Conservation (phyloP, 2,113 vertebrate genomes). For the Calyptomena viridis region DNA sequence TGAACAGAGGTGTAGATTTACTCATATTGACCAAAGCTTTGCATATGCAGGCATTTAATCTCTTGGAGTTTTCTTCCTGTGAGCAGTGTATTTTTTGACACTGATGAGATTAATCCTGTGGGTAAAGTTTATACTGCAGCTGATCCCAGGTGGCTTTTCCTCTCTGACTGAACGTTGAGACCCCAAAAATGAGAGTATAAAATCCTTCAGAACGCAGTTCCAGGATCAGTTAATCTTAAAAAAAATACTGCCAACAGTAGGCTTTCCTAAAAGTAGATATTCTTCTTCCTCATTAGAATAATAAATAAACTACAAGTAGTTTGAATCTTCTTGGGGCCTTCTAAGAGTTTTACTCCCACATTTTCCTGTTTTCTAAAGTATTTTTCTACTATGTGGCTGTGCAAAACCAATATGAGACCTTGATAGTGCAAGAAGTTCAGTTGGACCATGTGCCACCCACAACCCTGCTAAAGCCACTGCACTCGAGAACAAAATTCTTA, state of each 20-base stretch:
- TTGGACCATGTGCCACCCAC: fast-evolving
- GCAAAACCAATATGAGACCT: not conserved
- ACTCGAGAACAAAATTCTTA: not conserved
- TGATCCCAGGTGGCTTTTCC: not conserved
- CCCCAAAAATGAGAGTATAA: not conserved
- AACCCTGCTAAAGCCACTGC: not conserved
- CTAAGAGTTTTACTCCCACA: not conserved
- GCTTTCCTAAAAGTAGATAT: not conserved
- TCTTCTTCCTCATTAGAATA: not conserved
- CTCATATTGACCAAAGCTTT: not conserved
- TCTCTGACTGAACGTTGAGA: not conserved
- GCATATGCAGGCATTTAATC: not conserved
- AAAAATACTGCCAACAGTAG: not conserved
- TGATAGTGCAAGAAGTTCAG: not conserved
- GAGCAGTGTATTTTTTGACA: not conserved
- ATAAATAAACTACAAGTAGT: not conserved
- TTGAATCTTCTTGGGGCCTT: not conserved
- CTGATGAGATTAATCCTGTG: not conserved
- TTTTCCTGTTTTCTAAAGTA: not conserved
- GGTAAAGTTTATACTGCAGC: not conserved
- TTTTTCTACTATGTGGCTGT: not conserved
- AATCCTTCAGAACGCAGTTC: not conserved
- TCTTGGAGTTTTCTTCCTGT: not conserved
- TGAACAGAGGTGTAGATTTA: not conserved
- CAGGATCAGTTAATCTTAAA: not conserved